Evolutionary conservation across 2,888 invertebrate species (phyloP), one percentile per base, ranked within the genome.

Genomic region (Brachycybe producta): DNA sequence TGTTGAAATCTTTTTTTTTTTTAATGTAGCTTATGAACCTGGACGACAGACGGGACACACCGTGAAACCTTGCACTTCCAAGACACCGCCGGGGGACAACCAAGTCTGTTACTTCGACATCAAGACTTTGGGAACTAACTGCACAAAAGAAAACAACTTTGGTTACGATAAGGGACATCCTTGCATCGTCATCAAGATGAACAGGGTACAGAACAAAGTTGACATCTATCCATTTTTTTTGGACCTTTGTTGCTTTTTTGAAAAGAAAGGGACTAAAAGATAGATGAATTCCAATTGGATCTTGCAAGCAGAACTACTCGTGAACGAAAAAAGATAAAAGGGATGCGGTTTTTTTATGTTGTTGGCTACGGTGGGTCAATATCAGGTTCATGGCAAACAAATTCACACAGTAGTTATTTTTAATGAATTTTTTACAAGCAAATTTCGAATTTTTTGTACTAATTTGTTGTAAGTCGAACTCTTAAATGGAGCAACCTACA

Each of bases 121-220:
- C 45, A 70, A 75, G 47, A 70, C 74, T 51, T 84, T 86, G 72
- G 74, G 75, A 41, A 51, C 53, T 8, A 59, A 63, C 46, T 95
- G 94, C 71, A 79, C 80, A 54, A 72, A 76, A 52, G 74, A 75
- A 28, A 78, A 82, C 58, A 77, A 82, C 61, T 98, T 83, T 70
- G 92, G 91, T 64, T 97, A 82, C 70, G 79, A 80, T 57, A 75
- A 77, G 58, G 84, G 83, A 52, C 81, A 69, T 51, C 97, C 97
- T 15, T 98, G 98, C 69, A 84, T 98, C 66, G 83, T 95, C 72
- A 77, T 98, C 59, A 97, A 97, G 69, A 74, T 98, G 60, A 98
- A 98, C 70, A 91, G 86, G 80, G 91, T 91, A 69, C n/a, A n/a
- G n/a, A n/a, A n/a, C n/a, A n/a, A n/a, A 60, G 60, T 53, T 13